A percentile compares a stretch with the other conserved stretches of the same genome.
Evolutionary conservation across 2,888 invertebrate genomes (phyloP).

Genomic region (Heliconius ismenius): DNA sequence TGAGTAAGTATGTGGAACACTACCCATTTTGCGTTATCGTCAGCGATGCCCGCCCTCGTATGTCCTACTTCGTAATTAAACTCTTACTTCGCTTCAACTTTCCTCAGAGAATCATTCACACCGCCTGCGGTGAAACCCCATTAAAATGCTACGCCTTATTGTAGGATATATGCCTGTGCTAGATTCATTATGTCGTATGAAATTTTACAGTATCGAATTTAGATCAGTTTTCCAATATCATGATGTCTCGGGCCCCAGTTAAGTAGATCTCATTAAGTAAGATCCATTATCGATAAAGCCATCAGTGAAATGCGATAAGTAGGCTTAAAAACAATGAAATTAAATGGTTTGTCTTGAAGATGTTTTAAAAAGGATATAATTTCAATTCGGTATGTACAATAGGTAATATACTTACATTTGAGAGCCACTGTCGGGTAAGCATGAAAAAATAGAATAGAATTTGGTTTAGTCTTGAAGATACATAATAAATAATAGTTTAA

Average conservation of each 20-base stretch:
- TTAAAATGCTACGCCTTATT: constrained; percentile 19
- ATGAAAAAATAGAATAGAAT: constrained; percentile 55
- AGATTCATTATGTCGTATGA: constrained; percentile 24
- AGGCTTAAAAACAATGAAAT: constrained; percentile 36
- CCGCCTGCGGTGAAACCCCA: constrained; percentile 20
- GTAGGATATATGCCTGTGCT: constrained; percentile 18
- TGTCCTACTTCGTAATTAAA: constrained; percentile 39
- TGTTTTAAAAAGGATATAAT: background rate
- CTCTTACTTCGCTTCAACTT: constrained; percentile 35
- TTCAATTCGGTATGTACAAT: background rate
- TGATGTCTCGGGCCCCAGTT: constrained; percentile 35
- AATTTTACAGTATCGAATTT: constrained; percentile 22
- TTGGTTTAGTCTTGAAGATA: background rate
- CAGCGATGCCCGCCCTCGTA: constrained; percentile 31
- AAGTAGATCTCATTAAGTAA: constrained; percentile 40
- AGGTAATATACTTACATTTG: constrained; percentile 71
- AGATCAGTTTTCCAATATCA: constrained; percentile 33
- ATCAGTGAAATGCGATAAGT: constrained; percentile 39
- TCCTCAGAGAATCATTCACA: constrained; percentile 28
- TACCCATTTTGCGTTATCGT: constrained; percentile 32
- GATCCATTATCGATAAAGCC: constrained; percentile 45
- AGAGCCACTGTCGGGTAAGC: constrained; percentile 73
- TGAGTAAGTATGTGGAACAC: constrained; percentile 25
- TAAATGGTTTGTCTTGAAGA: constrained; percentile 26
- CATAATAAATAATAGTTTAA: too few species aligned